Base-by-base conservation (phyloP, 2,888 invertebrate species). In the Crematogaster levior region DNA sequence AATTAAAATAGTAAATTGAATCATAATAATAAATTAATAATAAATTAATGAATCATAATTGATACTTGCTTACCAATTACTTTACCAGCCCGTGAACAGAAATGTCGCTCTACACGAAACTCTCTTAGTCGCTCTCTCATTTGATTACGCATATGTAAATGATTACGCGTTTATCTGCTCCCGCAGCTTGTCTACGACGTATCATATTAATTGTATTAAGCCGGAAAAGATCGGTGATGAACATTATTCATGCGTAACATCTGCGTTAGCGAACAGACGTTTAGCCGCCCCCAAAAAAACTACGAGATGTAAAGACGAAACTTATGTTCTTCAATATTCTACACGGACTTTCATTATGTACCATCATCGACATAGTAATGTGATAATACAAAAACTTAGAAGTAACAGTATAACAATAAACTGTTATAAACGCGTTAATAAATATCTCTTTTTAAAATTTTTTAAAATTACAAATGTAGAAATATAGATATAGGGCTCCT, bases 241-340 rank as follows among this genome's bases (percentile, higher is more conserved):
- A 48, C 12, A 74, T 74, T 74, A 74, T 74, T 74, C 46, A 61
- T 73, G 34, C 21, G 3, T 51, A 63, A 63, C 63, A 74, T 51
- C 63, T 63, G 63, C 18, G 15, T 63, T 27, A 18, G 10, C 3
- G 12, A 63, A 74, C n/a, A n/a, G n/a, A n/a, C n/a, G 21, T 12
- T 43, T 21, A 74, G 15, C 21, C 21, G 3, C 3, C 5, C 4
- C 2, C 34, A 37, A 21, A 63, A 74, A 53, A 58, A 43, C 0
- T 30, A 15, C n/a, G 15, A 18, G 10, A 43, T 3, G 4, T 30
- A 34, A 34, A 37, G 30, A 34, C 48, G 7, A 53, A 68, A 15
- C 51, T n/a, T 9, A 43, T 2, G 6, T 40, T 40, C 15, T 37
- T 21, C 1, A 40, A 61, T 21, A 18, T 58, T 3, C 1, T 58